phyloP scores from a whole-genome alignment of 2,888 invertebrate genomes.

The Allacma fusca region DNA sequence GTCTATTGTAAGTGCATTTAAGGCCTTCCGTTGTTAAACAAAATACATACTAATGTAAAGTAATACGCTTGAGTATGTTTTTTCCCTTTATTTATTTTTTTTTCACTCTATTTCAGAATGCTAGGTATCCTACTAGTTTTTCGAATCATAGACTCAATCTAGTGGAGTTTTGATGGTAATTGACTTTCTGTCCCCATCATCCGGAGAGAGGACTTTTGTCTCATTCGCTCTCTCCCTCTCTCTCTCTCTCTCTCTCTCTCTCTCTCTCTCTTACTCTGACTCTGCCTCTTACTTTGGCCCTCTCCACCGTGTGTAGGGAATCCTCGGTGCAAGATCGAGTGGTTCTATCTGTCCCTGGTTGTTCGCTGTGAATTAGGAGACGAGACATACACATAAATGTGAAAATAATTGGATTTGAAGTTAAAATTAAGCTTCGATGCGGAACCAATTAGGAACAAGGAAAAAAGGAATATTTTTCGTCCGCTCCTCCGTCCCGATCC shows the following conservation, averaged over 20 bases:
- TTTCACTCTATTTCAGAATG: not conserved
- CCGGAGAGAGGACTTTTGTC: not conserved
- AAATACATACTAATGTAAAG: not conserved
- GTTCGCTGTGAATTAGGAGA: not conserved
- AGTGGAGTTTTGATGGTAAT: not conserved
- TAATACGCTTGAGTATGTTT: conserved; percentile 2
- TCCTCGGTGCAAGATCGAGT: too few relatives aligned
- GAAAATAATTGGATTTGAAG: conserved; percentile 60
- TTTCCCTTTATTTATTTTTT: not conserved
- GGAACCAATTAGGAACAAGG: conserved; percentile 55
- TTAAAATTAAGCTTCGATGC: conserved; percentile 60
- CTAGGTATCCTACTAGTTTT: not conserved
- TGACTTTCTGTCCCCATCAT: not conserved
- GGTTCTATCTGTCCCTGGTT: too few relatives aligned
- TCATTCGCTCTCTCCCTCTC: not conserved
- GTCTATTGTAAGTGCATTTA: conserved; percentile 36
- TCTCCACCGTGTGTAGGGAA: not conserved
- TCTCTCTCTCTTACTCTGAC: conserved; percentile 24
- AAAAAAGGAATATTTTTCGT: conserved; percentile 35
- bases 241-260: not conserved
- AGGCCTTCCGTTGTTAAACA: not conserved
- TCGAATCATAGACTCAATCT: not conserved
- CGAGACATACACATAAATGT: conserved; percentile 22
- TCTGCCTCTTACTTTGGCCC: not conserved
- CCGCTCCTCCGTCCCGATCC: conserved; percentile 22